Percentiles rank a stretch among this genome's conserved stretches.
phyloP scores from a whole-genome alignment of 2,888 invertebrate species.

The Oxystoma pomonae region DNA sequence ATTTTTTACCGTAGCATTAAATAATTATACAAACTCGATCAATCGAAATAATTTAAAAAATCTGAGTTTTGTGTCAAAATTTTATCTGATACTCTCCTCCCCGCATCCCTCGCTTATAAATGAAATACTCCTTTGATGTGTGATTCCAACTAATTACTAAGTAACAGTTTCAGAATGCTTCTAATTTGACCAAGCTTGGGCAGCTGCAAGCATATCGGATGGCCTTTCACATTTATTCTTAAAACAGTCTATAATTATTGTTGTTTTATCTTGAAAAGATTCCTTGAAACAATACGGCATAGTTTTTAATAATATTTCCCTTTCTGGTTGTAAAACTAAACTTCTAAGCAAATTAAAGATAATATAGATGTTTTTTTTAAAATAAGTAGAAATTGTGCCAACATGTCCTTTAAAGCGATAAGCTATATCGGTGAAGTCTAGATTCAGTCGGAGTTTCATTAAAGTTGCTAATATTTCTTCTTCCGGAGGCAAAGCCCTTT shows the following conservation, averaged over 20 bases:
- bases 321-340: slow-evolving; percentile 8
- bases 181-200: not conserved
- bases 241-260: not conserved
- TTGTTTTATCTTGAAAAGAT: slow-evolving; percentile 14
- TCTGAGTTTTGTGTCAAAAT: slow-evolving; percentile 14
- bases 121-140: slow-evolving; percentile 20
- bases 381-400: slow-evolving; percentile 1
- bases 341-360: slow-evolving; percentile 5
- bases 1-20: slow-evolving; percentile 20
- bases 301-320: not conserved
- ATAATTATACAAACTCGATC: slow-evolving; percentile 19
- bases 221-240: slow-evolving; percentile 4
- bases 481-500: not conserved
- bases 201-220: slow-evolving; percentile 10
- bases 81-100: slow-evolving; percentile 21
- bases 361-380: slow-evolving; percentile 8
- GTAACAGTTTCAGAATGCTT: slow-evolving; percentile 14
- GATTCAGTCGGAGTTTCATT: not conserved
- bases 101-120: slow-evolving; percentile 25
- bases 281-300: slow-evolving; percentile 17
- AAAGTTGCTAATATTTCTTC: not conserved
- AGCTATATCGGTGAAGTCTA: not conserved
- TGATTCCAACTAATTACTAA: slow-evolving; percentile 25
- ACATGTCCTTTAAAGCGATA: not conserved
- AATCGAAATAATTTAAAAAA: slow-evolving; percentile 22